phyloP scores from a whole-genome alignment of 2,888 invertebrate genomes.

The Exocentrus adspersus region DNA sequence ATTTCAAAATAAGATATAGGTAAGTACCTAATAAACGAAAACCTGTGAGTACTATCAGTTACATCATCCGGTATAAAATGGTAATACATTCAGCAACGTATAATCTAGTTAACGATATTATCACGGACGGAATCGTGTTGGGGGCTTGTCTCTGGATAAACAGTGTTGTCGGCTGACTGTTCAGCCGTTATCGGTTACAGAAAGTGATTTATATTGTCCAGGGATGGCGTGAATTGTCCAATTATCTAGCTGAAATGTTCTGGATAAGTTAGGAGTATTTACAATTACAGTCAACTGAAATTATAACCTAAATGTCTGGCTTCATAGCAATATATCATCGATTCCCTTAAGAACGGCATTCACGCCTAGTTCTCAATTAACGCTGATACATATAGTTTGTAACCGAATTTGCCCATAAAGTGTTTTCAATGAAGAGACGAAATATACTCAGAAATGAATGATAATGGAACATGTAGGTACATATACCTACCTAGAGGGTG shows the following conservation, averaged over 20 bases:
- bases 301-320: background rate
- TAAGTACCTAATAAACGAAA: too few species aligned
- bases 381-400: too few species aligned
- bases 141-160: background rate
- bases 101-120: background rate
- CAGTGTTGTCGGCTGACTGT: background rate
- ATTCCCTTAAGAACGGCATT: background rate
- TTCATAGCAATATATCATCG: background rate
- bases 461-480: too few species aligned
- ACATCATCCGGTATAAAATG: too few species aligned
- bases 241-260: background rate
- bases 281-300: background rate
- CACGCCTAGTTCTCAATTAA: too few species aligned
- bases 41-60: too few species aligned
- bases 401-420: too few species aligned
- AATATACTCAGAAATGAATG: too few species aligned
- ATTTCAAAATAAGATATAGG: too few species aligned
- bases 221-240: background rate
- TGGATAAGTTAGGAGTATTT: background rate
- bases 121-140: background rate
- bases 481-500: too few species aligned
- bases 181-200: background rate
- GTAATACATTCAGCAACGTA: too few species aligned
- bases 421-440: too few species aligned
- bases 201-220: conserved; percentile 1